Evolutionary conservation across 1,140 invertebrate species (phyloP).

Genomic region (Orchestia grillus): DNA sequence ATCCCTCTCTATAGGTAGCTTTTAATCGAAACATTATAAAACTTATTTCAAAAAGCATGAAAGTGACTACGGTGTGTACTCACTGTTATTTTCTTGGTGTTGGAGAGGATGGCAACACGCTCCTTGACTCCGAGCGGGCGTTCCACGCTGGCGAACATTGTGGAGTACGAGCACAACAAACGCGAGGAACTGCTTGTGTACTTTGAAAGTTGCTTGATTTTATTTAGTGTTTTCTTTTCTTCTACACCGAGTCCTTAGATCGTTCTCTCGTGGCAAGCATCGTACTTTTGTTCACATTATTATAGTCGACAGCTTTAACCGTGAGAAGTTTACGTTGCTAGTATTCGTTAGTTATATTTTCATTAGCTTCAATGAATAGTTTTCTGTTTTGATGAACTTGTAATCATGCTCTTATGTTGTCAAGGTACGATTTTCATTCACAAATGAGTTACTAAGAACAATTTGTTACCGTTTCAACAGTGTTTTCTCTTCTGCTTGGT

Average conservation of each 20-base stretch:
- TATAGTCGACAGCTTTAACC: background rate
- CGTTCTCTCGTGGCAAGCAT: background rate
- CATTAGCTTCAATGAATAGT: background rate
- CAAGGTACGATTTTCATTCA: background rate
- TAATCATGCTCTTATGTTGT: background rate
- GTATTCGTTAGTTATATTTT: background rate
- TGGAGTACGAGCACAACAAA: background rate
- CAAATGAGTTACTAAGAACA: background rate
- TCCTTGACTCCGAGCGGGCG: slow-evolving; percentile 29
- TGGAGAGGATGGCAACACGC: slow-evolving; percentile 32
- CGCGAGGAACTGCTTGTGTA: background rate
- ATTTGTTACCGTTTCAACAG: background rate
- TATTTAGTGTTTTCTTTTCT: background rate
- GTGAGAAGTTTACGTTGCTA: background rate
- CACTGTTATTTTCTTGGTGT: slow-evolving; percentile 2
- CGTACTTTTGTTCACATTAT: background rate
- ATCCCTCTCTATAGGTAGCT: too few species aligned
- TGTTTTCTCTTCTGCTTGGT: background rate
- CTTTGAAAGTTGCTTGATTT: background rate
- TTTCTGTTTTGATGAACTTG: background rate
- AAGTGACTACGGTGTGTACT: background rate
- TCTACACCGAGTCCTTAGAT: background rate
- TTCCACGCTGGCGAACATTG: slow-evolving; percentile 23
- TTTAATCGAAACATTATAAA: background rate
- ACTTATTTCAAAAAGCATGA: background rate